These are phyloP conservation scores for Hippopotamyrus pictus DNA, from an alignment of 2,797 vertebrate species.

Conservation along the genomic window DNA sequence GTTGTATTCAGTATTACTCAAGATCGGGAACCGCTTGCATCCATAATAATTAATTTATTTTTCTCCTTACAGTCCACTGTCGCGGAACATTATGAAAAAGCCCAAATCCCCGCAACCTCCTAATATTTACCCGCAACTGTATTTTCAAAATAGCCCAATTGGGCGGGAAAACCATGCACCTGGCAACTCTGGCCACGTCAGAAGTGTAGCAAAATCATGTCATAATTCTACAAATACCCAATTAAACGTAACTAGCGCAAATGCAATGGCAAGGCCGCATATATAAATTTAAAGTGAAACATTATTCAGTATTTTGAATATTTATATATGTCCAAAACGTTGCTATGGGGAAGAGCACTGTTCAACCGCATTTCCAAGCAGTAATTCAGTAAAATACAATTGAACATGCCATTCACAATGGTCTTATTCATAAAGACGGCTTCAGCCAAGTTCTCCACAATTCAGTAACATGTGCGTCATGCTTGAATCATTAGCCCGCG, in stretches of 20 bases:
- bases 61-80: not conserved
- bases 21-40: not conserved
- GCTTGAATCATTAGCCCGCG: not conserved
- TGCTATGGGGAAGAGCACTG: not conserved
- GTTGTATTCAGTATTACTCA: not conserved
- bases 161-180: not conserved
- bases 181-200: not conserved
- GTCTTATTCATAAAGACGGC: not conserved
- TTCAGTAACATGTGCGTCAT: not conserved
- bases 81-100: not conserved
- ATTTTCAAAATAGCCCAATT: not conserved
- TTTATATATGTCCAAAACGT: not conserved
- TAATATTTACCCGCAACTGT: not conserved
- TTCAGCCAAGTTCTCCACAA: not conserved
- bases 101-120: not conserved
- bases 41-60: not conserved
- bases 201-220: not conserved
- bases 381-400: not conserved
- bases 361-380: not conserved
- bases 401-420: not conserved
- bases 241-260: not conserved
- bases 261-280: not conserved
- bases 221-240: not conserved
- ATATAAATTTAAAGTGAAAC: not conserved
- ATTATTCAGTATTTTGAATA: not conserved